Evolutionary conservation across 2,888 invertebrate genomes (phyloP).

Genomic region (Fragum sueziense): DNA sequence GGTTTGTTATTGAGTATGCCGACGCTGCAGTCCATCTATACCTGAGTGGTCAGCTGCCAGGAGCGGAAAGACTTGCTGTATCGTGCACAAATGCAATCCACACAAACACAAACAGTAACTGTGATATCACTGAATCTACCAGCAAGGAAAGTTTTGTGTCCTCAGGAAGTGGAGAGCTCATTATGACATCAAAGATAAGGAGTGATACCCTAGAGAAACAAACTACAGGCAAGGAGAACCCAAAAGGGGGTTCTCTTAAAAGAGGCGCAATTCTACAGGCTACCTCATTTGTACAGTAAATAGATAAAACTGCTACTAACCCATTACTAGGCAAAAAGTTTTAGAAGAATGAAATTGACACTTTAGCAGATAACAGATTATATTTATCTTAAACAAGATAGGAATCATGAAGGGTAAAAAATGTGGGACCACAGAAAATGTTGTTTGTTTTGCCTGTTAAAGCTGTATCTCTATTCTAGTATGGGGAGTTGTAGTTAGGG

Average conservation of each 20-base stretch:
- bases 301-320: too few relatives aligned
- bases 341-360: background rate
- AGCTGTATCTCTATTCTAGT: too few relatives aligned
- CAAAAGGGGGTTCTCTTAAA: conserved; percentile 42
- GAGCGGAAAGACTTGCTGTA: background rate
- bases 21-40: conserved; percentile 80
- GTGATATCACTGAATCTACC: background rate
- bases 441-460: background rate
- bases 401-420: background rate
- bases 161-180: background rate
- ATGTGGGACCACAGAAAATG: background rate
- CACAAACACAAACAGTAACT: background rate
- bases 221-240: conserved; percentile 12
- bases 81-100: background rate
- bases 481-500: too few relatives aligned
- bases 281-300: conserved; percentile 44
- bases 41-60: conserved; percentile 41
- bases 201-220: conserved; percentile 16
- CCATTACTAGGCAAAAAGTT: too few relatives aligned
- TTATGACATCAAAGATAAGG: background rate
- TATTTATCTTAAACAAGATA: background rate
- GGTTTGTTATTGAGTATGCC: conserved; percentile 91
- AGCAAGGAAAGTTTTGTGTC: background rate
- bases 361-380: background rate
- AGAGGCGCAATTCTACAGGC: conserved; percentile 43